These are phyloP conservation scores for Opisthocomus hoazin DNA, from an alignment of 2,113 vertebrate genomes.

Conservation along the genomic window DNA sequence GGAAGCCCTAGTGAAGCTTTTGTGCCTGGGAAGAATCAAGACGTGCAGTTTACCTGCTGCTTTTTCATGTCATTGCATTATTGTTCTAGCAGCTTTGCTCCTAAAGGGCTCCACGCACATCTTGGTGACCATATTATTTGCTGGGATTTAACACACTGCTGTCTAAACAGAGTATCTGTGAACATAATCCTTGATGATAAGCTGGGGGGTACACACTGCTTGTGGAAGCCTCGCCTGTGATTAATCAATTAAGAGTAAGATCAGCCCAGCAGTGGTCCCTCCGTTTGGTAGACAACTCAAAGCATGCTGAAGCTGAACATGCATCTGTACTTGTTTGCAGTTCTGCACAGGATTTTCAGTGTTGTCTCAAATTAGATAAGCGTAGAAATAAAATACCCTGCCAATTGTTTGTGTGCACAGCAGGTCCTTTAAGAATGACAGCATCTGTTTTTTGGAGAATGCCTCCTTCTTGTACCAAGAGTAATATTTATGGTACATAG, in stretches of 20 bases:
- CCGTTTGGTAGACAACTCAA: rapidly evolving
- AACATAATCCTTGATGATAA: not conserved
- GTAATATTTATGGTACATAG: not conserved
- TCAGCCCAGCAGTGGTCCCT: not conserved
- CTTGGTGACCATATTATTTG: not conserved
- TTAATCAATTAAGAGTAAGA: conserved; percentile 1
- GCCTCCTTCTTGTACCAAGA: not conserved
- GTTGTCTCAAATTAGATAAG: not conserved
- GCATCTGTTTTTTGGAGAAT: not conserved
- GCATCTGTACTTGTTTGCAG: not conserved
- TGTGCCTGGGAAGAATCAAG: not conserved
- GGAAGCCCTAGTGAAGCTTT: not conserved
- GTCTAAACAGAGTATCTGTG: conserved; percentile 6
- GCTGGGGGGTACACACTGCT: not conserved
- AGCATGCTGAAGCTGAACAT: not conserved
- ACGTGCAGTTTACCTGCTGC: not conserved
- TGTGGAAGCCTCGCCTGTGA: not conserved
- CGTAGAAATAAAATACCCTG: not conserved
- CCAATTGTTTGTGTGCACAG: not conserved
- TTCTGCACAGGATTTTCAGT: not conserved
- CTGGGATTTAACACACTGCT: not conserved
- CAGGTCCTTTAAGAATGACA: not conserved
- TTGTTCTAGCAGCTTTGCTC: not conserved
- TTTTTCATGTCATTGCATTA: not conserved
- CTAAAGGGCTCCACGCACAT: not conserved